These are phyloP conservation scores for Apus apus DNA, from an alignment of 2,113 vertebrate species.

Conservation along the genomic window DNA sequence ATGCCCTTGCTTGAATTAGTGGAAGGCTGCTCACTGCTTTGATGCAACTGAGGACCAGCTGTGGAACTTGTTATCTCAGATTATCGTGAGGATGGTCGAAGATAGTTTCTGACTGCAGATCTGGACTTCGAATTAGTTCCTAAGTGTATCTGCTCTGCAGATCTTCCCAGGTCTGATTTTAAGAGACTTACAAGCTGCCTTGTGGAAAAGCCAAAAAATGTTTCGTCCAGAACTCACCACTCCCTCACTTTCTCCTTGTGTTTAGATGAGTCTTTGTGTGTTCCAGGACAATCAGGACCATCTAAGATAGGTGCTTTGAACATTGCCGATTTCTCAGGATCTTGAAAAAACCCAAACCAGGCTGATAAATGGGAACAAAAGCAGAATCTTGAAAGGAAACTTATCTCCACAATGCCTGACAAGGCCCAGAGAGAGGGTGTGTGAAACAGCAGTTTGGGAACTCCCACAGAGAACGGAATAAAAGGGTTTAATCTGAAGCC, in stretches of 20 bases:
- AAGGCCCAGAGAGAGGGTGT: neutral
- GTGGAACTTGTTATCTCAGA: neutral
- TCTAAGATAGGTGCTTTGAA: neutral
- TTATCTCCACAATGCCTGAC: neutral
- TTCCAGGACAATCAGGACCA: neutral
- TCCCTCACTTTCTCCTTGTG: neutral
- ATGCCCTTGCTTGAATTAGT: neutral
- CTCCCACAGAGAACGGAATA: neutral
- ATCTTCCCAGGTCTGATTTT: neutral
- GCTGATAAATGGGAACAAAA: neutral
- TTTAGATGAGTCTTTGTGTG: neutral
- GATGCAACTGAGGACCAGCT: neutral
- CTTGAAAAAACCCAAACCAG: neutral
- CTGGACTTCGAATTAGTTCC: neutral
- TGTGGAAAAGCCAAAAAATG: neutral
- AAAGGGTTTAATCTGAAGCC: neutral
- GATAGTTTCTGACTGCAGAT: neutral
- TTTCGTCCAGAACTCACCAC: neutral
- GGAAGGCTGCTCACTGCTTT: neutral
- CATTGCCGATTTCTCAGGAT: neutral
- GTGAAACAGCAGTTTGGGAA: neutral
- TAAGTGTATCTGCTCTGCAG: neutral
- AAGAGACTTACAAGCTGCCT: neutral
- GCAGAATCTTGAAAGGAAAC: constrained; percentile 9
- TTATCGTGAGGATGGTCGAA: rapidly evolving